Conservation (phyloP, 2,113 vertebrate species). For the Salvator merianae region DNA sequence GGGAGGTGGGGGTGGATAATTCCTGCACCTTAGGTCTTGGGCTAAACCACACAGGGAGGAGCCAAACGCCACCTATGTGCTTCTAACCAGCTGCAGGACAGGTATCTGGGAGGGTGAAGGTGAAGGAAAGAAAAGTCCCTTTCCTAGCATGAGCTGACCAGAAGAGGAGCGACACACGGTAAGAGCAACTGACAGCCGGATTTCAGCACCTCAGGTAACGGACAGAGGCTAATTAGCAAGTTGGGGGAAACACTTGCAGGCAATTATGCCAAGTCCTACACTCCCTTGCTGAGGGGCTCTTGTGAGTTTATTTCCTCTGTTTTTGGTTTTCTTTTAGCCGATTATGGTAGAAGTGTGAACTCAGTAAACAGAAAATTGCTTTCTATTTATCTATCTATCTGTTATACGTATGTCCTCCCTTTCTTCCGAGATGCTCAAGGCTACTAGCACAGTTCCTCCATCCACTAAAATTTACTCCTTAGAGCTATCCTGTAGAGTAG, state of each 20-base stretch:
- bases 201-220: slow-evolving; percentile 1
- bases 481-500: background rate
- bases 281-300: background rate
- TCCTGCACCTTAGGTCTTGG: background rate
- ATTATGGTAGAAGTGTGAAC: background rate
- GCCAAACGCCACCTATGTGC: background rate
- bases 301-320: background rate
- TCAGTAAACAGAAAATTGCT: background rate
- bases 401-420: background rate
- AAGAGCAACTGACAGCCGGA: accelerated
- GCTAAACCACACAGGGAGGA: background rate
- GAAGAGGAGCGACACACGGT: background rate
- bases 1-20: background rate
- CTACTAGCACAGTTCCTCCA: background rate
- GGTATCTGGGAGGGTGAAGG: background rate
- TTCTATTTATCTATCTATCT: too few species aligned
- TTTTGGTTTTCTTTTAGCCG: background rate
- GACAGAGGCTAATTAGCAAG: background rate
- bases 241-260: background rate
- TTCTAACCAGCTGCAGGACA: background rate
- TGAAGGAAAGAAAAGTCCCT: background rate
- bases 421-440: background rate
- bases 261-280: background rate
- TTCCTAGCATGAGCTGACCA: background rate
- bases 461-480: background rate